phyloP scores from a whole-genome alignment of 2,797 vertebrate species.

The Chiloscyllium punctatum region DNA sequence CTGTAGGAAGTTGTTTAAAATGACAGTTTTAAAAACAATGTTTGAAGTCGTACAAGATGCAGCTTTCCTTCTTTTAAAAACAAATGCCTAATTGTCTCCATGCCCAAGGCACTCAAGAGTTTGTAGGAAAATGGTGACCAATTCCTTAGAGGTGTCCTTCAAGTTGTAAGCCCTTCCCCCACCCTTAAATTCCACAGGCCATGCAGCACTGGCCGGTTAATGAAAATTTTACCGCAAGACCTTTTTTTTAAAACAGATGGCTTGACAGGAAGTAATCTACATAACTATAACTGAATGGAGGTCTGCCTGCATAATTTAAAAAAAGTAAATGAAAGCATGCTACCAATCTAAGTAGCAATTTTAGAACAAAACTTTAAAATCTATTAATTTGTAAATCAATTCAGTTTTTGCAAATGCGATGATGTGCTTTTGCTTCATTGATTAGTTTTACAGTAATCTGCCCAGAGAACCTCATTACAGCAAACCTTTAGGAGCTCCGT shows the following conservation, averaged over 20 bases:
- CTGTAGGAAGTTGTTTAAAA: not conserved
- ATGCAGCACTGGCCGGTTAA: not conserved
- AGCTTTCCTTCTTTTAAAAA: not conserved
- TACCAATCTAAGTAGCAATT: conserved; percentile 13
- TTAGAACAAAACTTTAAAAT: not conserved
- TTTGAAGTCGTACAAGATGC: not conserved
- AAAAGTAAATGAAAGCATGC: not conserved
- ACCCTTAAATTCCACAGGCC: conserved; percentile 28
- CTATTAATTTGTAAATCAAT: not conserved
- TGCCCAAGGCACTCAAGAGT: not conserved
- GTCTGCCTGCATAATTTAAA: not conserved
- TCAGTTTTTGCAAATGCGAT: not conserved
- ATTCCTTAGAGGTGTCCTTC: conserved; percentile 29
- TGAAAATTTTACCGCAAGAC: conserved; percentile 30
- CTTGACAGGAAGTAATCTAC: conserved; percentile 30
- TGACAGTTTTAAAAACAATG: not conserved
- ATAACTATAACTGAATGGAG: conserved; percentile 13
- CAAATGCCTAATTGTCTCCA: conserved; percentile 20
- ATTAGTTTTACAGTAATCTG: not conserved
- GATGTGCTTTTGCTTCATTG: not conserved
- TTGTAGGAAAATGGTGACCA: not conserved
- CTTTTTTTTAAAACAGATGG: conserved; percentile 25
- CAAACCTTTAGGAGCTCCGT: not conserved
- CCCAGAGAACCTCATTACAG: not conserved
- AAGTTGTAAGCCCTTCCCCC: conserved; percentile 33